These are phyloP conservation scores for Micromesistius poutassou DNA, from an alignment of 2,797 vertebrate species.

Conservation along the genomic window DNA sequence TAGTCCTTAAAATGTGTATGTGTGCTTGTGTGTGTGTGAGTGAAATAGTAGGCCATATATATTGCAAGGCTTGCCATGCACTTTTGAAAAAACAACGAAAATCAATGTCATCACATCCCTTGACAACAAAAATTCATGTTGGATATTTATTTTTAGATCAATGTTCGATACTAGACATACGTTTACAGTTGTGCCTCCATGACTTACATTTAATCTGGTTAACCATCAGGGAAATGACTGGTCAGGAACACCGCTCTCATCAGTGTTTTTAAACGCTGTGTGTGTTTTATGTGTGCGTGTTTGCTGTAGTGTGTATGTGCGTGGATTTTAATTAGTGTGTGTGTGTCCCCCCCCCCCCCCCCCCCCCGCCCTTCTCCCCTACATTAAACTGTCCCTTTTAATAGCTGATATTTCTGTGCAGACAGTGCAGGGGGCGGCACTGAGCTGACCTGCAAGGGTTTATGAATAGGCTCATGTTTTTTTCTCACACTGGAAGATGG, in stretches of 20 bases:
- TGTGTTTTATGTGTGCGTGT: slow-evolving; percentile 13
- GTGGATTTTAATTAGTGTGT: slow-evolving; percentile 24
- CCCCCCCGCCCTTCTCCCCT: not conserved
- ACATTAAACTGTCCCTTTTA: slow-evolving; percentile 27
- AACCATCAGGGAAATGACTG: too few species aligned
- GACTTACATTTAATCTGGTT: too few species aligned
- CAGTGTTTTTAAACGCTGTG: not conserved
- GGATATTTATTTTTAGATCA: too few species aligned
- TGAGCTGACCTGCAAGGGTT: slow-evolving; percentile 57
- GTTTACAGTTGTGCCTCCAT: too few species aligned
- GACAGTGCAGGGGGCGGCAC: slow-evolving; percentile 31
- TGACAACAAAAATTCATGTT: too few species aligned
- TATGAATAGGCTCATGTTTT: slow-evolving; percentile 71
- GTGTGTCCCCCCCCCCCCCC: slow-evolving; percentile 12
- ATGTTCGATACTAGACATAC: too few species aligned
- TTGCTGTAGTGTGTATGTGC: slow-evolving; percentile 20
- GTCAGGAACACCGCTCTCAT: too few species aligned
- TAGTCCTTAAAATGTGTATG: not conserved
- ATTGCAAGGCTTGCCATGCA: too few species aligned
- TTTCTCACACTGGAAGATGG: slow-evolving; percentile 68
- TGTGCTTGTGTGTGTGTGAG: slow-evolving; percentile 22
- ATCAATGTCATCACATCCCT: too few species aligned
- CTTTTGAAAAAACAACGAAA: too few species aligned
- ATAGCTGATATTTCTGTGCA: slow-evolving; percentile 43
- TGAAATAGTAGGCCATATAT: not conserved